Percentiles rank a stretch among this genome's conserved stretches.
Evolutionary conservation across 2,113 vertebrate genomes (phyloP).

Genomic region (Spilogale gracilis): DNA sequence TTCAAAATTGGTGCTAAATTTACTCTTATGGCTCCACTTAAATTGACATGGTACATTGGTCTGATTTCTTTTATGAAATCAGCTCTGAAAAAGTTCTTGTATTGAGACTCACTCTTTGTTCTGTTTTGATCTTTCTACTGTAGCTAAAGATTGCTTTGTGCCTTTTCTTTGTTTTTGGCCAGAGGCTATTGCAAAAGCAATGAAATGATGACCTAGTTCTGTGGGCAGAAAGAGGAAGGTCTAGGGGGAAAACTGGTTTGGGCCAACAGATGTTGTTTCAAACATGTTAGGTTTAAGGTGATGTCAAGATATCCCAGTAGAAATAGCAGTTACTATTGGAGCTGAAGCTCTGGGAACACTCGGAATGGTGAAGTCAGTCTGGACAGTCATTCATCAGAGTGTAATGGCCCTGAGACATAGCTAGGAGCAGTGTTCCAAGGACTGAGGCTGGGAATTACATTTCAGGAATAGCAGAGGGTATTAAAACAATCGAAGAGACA

Average conservation of each 20-base stretch:
- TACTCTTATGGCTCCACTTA: conserved; percentile 48
- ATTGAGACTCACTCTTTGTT: conserved; percentile 36
- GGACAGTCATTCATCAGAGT: not conserved
- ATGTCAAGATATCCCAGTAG: conserved; percentile 3
- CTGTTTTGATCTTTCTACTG: conserved; percentile 56
- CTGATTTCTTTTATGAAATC: conserved; percentile 56
- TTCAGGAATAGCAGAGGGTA: conserved; percentile 3
- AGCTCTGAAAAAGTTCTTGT: conserved; percentile 51
- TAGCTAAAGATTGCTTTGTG: conserved; percentile 43
- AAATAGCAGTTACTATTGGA: not conserved
- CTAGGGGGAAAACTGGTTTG: conserved; percentile 40
- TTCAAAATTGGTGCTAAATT: conserved; percentile 45
- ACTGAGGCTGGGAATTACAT: not conserved
- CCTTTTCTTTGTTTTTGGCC: conserved; percentile 60
- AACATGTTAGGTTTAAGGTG: conserved; percentile 50
- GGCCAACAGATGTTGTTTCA: conserved; percentile 34
- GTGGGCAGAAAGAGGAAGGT: conserved; percentile 35
- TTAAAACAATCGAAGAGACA: not conserved
- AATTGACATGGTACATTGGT: conserved; percentile 49
- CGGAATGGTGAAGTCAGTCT: not conserved
- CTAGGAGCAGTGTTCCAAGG: not conserved
- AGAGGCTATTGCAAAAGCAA: conserved; percentile 45
- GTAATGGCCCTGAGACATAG: not conserved
- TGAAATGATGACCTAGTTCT: conserved; percentile 48
- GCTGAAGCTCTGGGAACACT: not conserved